phyloP scores from a whole-genome alignment of 2,797 vertebrate genomes.

The Chlorospingus flavigularis region DNA sequence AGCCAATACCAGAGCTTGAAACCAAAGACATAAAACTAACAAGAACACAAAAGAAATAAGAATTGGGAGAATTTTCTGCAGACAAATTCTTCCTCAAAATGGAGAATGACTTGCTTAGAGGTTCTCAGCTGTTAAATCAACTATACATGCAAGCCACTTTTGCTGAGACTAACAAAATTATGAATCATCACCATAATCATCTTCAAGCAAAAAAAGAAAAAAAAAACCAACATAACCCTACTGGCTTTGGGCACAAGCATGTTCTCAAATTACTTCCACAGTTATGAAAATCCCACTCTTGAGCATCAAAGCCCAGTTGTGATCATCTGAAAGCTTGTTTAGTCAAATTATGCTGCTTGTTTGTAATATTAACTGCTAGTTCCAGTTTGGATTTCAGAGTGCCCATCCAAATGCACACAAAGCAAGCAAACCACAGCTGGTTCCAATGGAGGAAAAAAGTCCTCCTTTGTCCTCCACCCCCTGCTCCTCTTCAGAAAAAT shows the following conservation, averaged over 20 bases:
- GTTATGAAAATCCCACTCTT: constrained; percentile 38
- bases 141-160: not conserved
- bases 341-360: constrained; percentile 21
- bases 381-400: constrained; percentile 40
- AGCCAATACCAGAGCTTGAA: not conserved
- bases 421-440: constrained; percentile 1
- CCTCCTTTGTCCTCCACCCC: not conserved
- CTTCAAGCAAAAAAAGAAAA: not conserved
- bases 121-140: constrained; percentile 5
- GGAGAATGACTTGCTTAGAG: not conserved
- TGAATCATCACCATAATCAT: constrained; percentile 30
- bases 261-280: constrained; percentile 18
- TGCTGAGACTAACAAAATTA: not conserved
- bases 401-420: constrained; percentile 34
- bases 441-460: not conserved
- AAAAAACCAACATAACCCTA: not conserved
- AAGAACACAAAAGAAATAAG: not conserved
- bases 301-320: constrained; percentile 15
- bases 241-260: constrained; percentile 18
- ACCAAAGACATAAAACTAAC: not conserved
- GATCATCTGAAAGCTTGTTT: constrained; percentile 34
- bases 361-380: constrained; percentile 33
- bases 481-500: not conserved
- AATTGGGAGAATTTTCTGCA: not conserved
- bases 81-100: not conserved